Percentiles rank a stretch among this genome's conserved stretches.
These are phyloP conservation scores for Porites lutea DNA, from an alignment of 64 coral and sea anemone species.

Conservation along the genomic window DNA sequence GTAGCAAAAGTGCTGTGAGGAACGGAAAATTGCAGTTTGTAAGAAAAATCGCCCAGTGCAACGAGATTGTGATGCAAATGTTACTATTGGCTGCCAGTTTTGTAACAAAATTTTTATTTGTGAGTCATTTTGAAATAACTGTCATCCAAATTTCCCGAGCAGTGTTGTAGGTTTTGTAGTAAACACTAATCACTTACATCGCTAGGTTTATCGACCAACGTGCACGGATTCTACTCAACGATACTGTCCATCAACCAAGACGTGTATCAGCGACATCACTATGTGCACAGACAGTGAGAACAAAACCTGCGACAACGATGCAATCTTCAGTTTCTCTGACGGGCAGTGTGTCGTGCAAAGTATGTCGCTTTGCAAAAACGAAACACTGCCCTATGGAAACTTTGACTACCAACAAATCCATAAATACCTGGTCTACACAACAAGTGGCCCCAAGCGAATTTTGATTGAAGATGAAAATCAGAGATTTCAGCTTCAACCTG, in stretches of 20 bases:
- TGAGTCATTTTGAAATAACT: too few relatives aligned
- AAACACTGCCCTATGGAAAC: background rate
- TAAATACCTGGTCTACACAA: constrained; percentile 1
- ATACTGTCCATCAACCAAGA: constrained; percentile 12
- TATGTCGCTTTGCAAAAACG: background rate
- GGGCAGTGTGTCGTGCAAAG: background rate
- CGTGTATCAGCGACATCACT: background rate
- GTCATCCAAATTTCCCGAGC: too few relatives aligned
- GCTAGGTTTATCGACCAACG: constrained; percentile 17
- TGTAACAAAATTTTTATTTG: too few relatives aligned
- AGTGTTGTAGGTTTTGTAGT: background rate
- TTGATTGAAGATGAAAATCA: background rate
- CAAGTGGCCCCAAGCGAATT: constrained; percentile 17
- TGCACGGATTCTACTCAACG: background rate
- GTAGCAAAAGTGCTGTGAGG: too few relatives aligned
- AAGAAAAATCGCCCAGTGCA: too few relatives aligned
- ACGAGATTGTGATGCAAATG: too few relatives aligned
- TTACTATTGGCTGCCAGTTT: too few relatives aligned
- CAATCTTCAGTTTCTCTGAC: background rate
- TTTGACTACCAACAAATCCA: constrained; percentile 14
- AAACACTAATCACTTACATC: background rate
- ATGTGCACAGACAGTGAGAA: background rate
- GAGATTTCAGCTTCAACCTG: background rate
- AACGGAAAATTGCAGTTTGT: too few relatives aligned
- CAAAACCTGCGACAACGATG: background rate